Evolutionary conservation across 2,888 invertebrate species (phyloP).

Genomic region (Limnephilus lunatus): DNA sequence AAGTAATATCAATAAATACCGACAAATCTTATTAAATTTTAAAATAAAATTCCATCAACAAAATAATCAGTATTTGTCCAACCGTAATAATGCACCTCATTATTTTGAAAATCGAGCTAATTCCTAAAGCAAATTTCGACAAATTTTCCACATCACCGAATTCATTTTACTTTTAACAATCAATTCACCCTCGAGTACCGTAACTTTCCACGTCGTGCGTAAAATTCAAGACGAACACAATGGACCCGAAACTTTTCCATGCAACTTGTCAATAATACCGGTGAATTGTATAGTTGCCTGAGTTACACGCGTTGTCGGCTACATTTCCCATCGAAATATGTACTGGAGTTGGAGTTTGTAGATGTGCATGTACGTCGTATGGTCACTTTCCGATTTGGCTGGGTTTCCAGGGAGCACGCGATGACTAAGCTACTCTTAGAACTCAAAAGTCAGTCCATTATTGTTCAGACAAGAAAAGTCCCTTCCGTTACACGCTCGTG

Average conservation of each 20-base stretch:
- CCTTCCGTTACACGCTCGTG: slow-evolving; percentile 23
- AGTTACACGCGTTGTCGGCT: neutral
- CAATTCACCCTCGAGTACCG: slow-evolving; percentile 11
- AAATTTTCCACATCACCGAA: slow-evolving; percentile 16
- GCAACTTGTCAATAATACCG: slow-evolving; percentile 33
- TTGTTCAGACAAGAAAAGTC: slow-evolving; percentile 35
- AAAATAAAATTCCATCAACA: neutral
- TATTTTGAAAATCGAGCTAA: neutral
- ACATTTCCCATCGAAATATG: neutral
- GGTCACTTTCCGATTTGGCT: slow-evolving; percentile 62
- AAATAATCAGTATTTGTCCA: neutral
- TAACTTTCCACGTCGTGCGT: slow-evolving; percentile 10
- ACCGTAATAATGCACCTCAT: neutral
- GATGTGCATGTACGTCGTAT: slow-evolving; percentile 48
- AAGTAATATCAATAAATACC: no score
- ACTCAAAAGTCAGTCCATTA: slow-evolving; percentile 63
- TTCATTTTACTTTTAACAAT: slow-evolving; percentile 37
- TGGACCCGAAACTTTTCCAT: slow-evolving; percentile 17
- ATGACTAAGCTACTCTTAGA: slow-evolving; percentile 32
- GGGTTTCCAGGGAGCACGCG: slow-evolving; percentile 41
- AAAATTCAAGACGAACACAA: slow-evolving; percentile 42
- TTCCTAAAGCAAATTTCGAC: neutral
- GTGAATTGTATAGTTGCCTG: slow-evolving; percentile 12
- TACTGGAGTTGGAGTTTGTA: neutral
- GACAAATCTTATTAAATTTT: neutral